These are phyloP conservation scores for Aleiodes sp. DNA, from an alignment of 1,140 invertebrate genomes.

Conservation along the genomic window DNA sequence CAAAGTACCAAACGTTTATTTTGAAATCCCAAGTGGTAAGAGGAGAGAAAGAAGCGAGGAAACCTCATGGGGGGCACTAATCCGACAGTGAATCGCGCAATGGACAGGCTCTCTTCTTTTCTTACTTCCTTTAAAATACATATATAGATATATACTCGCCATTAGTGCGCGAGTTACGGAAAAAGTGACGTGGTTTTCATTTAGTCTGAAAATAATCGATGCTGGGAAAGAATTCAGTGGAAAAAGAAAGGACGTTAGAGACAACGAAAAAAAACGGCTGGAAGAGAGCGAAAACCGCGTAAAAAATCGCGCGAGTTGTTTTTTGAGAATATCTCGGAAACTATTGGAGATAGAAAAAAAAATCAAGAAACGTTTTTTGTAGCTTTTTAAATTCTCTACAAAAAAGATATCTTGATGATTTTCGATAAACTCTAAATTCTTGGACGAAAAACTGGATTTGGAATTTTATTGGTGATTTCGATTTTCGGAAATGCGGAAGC, in stretches of 20 bases:
- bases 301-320: slow-evolving; percentile 7
- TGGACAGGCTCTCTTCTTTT: slow-evolving; percentile 13
- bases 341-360: too few species aligned
- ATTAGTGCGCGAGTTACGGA: too few species aligned
- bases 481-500: too few species aligned
- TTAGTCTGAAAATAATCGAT: neutral
- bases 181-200: too few species aligned
- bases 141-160: too few species aligned
- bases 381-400: too few species aligned
- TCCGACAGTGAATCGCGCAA: slow-evolving; percentile 26
- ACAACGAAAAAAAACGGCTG: slow-evolving; percentile 18
- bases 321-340: too few species aligned
- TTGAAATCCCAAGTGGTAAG: neutral
- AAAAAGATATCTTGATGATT: too few species aligned
- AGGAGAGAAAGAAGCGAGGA: neutral
- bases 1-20: slow-evolving; percentile 26
- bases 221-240: neutral
- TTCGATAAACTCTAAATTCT: too few species aligned
- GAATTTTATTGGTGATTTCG: too few species aligned
- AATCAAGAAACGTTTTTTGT: too few species aligned
- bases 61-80: slow-evolving; percentile 23
- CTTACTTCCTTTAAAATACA: neutral
- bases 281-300: neutral
- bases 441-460: too few species aligned
- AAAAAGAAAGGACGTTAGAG: neutral